Evolutionary conservation across 2,888 invertebrate species (phyloP), one percentile per base, ranked within the genome.

Genomic region (Maniola hyperantus): DNA sequence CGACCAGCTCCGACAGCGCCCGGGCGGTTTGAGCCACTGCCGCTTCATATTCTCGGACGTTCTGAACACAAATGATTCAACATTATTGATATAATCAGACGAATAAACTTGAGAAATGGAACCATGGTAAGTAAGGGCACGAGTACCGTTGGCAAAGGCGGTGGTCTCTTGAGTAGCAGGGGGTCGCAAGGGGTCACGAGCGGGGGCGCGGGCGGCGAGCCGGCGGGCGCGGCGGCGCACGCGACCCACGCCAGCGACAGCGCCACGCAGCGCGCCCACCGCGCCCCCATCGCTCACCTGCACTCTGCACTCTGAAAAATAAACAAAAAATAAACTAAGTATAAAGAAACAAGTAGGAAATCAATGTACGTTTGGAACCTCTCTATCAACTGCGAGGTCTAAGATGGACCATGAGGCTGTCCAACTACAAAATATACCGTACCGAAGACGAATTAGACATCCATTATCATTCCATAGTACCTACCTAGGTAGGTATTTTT

Each of bases 261-360:
- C 80, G 91, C 85, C 83, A 89, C 80, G 76, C 76, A 88, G 79
- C 74, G 75, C 76, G 75, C 83, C 83, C 83, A 83, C 83, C 84
- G 83, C 85, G 84, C 87, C 87, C 83, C 80, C 89, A 89, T 89
- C 79, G 77, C 88, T 89, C 89, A 89, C 89, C 88, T 83, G 76
- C 71, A 60, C 71, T 54, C 57, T 48, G 68, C 54, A 8, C 64
- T 66, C 70, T 70, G 50, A 1, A 62, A 57, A 7, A 33, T n/a
- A 10, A 26, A 26, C 10, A 10, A 15, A 5, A 15, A 6, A 15
- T 48, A n/a, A n/a, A n/a, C 13, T n/a, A 44, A n/a, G n/a, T n/a
- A n/a, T n/a, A n/a, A n/a, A n/a, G n/a, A n/a, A n/a, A n/a, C 5
- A 13, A 10, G 11, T 5, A 44, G 13, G 42, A 11, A 39, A 10